Conservation (phyloP, 2,797 vertebrate genomes). For the Gymnodraco acuticeps region DNA sequence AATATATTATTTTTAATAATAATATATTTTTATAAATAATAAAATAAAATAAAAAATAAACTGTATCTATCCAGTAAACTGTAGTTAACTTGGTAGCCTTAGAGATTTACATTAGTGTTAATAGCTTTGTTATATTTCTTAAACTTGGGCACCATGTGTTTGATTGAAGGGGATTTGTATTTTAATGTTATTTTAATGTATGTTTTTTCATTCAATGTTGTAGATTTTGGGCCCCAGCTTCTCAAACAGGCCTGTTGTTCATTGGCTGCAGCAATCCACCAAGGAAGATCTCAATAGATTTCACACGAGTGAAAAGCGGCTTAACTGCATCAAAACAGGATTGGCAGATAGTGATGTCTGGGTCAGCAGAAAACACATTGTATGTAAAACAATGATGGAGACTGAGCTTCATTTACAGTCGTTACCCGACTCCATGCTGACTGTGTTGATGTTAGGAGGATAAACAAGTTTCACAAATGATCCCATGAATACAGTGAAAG, state of each 20-base stretch:
- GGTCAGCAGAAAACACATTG: constrained; percentile 41
- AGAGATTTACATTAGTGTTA: not conserved
- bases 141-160: not conserved
- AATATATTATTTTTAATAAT: no score
- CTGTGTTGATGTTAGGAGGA: constrained; percentile 24
- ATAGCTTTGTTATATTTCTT: not conserved
- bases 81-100: not conserved
- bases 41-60: no score
- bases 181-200: not conserved
- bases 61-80: no score
- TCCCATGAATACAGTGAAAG: constrained; percentile 34
- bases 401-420: constrained; percentile 34
- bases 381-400: constrained; percentile 48
- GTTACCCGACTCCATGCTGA: constrained; percentile 38
- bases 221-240: not conserved
- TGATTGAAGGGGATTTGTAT: not conserved
- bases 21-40: no score
- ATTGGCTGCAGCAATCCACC: constrained; percentile 2
- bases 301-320: constrained; percentile 48
- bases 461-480: constrained; percentile 46
- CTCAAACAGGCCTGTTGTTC: not conserved
- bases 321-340: constrained; percentile 63
- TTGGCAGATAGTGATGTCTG: constrained; percentile 59
- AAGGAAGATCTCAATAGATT: constrained; percentile 36
- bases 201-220: not conserved